phyloP scores from a whole-genome alignment of 2,888 invertebrate genomes.

The Timandra comae region DNA sequence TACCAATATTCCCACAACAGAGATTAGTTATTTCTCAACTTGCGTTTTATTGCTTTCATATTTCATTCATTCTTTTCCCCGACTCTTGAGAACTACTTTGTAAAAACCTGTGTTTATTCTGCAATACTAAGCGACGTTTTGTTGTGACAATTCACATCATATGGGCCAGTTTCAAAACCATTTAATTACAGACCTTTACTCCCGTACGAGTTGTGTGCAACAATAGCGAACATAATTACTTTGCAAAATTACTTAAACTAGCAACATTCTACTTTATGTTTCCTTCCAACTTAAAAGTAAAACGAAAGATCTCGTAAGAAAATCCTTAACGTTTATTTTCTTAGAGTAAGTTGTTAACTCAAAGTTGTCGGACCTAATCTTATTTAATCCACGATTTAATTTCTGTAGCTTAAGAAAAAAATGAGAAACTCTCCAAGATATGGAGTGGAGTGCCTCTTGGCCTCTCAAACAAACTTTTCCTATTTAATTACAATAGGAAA shows the following conservation, averaged over 20 bases:
- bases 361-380: slow-evolving; percentile 16
- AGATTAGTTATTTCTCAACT: slow-evolving; percentile 24
- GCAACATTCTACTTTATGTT: not conserved
- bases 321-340: slow-evolving; percentile 5
- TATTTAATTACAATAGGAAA: slow-evolving; percentile 61
- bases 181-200: not conserved
- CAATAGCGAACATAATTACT: slow-evolving; percentile 2
- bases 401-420: slow-evolving; percentile 25
- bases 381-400: slow-evolving; percentile 22
- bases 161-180: slow-evolving; percentile 12
- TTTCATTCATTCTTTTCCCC: slow-evolving; percentile 24
- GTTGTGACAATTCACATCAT: slow-evolving; percentile 21
- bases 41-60: slow-evolving; percentile 27
- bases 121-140: slow-evolving; percentile 19
- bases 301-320: slow-evolving; percentile 1
- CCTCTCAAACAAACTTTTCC: slow-evolving; percentile 42
- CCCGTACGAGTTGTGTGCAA: not conserved
- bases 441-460: slow-evolving; percentile 21
- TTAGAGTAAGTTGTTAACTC: slow-evolving; percentile 11
- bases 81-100: slow-evolving; percentile 22
- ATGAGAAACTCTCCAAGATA: slow-evolving; percentile 26
- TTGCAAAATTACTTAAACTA: not conserved
- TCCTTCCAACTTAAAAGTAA: not conserved
- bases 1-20: slow-evolving; percentile 19
- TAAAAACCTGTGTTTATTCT: slow-evolving; percentile 21